These are phyloP conservation scores for Reticulitermes speratus DNA, from an alignment of 1,140 invertebrate genomes.

Conservation along the genomic window DNA sequence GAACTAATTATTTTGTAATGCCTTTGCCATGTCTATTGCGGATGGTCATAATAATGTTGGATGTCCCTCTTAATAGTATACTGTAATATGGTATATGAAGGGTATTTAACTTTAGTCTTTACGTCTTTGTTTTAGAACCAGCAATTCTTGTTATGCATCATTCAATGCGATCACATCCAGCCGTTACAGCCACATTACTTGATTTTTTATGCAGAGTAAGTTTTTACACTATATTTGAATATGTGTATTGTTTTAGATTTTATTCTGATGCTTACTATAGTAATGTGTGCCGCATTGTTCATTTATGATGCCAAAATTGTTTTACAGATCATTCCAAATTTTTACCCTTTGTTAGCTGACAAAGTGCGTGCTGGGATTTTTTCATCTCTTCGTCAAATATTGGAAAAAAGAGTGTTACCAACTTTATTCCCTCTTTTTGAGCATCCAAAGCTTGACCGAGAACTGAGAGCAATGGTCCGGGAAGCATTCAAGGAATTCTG, in stretches of 20 bases:
- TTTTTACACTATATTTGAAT: constrained; percentile 20
- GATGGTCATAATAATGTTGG: too few relatives aligned
- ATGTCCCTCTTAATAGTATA: too few relatives aligned
- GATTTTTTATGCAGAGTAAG: constrained; percentile 89
- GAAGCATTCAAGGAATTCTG: constrained; percentile 94
- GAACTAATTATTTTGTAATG: too few relatives aligned
- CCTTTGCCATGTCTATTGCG: too few relatives aligned
- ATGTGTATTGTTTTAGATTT: constrained; percentile 27
- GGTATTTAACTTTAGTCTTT: too few relatives aligned
- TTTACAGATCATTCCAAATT: constrained; percentile 87
- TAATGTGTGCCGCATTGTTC: too few relatives aligned
- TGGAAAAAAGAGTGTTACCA: constrained; percentile 90
- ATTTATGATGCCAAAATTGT: neutral
- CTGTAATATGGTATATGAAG: too few relatives aligned
- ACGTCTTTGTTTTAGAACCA: constrained; percentile 62
- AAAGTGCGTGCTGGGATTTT: constrained; percentile 89
- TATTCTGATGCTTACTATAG: constrained; percentile 4
- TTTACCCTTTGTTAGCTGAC: constrained; percentile 79
- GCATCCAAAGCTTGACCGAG: constrained; percentile 87
- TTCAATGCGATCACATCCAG: constrained; percentile 93
- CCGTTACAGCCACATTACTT: constrained; percentile 89
- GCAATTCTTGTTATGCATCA: constrained; percentile 98
- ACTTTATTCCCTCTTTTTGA: constrained; percentile 90
- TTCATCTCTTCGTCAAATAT: constrained; percentile 87
- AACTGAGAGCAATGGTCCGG: constrained; percentile 79